A percentile compares a stretch with the other conserved stretches of the same genome.
phyloP scores from a whole-genome alignment of 2,888 invertebrate species.

The Drosophila differens region DNA sequence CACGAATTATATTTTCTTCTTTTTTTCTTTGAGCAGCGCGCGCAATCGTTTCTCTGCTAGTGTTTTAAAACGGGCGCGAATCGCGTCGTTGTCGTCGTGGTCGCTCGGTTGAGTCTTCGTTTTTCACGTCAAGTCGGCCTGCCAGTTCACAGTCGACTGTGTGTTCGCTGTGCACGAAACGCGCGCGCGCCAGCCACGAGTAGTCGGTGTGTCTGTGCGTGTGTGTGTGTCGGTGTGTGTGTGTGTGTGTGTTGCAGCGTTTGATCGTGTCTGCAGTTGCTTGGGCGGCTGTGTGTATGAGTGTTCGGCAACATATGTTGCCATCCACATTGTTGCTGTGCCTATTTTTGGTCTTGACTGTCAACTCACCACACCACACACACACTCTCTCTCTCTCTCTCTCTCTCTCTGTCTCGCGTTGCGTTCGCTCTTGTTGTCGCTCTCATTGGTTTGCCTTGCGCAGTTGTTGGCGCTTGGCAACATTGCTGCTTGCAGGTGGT shows the following conservation, averaged over 20 bases:
- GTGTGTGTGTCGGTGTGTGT: constrained; percentile 8
- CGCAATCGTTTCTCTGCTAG: constrained; percentile 66
- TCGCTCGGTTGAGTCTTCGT: constrained; percentile 49
- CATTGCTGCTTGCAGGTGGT: constrained; percentile 55
- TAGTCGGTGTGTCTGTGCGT: constrained; percentile 28
- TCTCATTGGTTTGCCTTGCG: constrained; percentile 32
- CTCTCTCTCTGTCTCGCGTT: background rate
- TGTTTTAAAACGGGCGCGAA: constrained; percentile 50
- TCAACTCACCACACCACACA: constrained; percentile 48
- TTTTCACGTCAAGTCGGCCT: constrained; percentile 83
- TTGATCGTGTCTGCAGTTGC: constrained; percentile 51
- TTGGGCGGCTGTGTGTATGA: constrained; percentile 13
- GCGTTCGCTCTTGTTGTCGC: background rate
- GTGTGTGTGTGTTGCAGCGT: constrained; percentile 26
- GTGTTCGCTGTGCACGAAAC: constrained; percentile 49
- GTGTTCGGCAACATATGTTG: constrained; percentile 56
- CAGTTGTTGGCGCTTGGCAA: constrained; percentile 53
- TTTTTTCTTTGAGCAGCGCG: constrained; percentile 40
- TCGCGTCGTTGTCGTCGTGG: constrained; percentile 39
- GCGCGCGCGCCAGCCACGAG: constrained; percentile 53
- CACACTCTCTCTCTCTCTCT: background rate
- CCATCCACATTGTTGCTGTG: constrained; percentile 55
- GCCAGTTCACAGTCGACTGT: constrained; percentile 85
- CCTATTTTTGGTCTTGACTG: constrained; percentile 4
- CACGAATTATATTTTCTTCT: constrained; percentile 2